Percentiles rank a stretch among this genome's conserved stretches.
phyloP scores from a whole-genome alignment of 1,140 invertebrate genomes.

The Cryptotermes secundus region DNA sequence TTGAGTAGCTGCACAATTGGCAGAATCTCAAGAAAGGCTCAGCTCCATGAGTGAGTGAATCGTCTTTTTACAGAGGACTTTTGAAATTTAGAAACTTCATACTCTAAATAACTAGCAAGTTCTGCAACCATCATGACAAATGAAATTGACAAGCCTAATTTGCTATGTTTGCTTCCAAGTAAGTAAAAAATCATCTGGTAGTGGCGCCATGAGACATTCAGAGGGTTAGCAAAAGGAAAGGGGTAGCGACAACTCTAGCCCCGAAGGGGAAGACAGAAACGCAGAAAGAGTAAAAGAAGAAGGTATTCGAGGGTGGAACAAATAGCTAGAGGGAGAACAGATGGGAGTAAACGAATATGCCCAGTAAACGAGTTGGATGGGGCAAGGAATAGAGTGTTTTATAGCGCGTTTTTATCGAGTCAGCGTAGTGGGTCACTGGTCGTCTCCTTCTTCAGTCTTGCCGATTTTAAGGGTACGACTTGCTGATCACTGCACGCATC shows the following conservation, averaged over 20 bases:
- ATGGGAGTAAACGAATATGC: constrained; percentile 12
- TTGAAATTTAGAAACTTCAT: too few relatives aligned
- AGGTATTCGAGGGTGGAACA: background rate
- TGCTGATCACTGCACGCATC: background rate
- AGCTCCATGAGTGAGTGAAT: too few relatives aligned
- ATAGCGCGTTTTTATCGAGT: background rate
- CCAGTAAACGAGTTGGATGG: background rate
- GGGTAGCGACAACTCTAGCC: background rate
- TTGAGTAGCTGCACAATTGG: too few relatives aligned
- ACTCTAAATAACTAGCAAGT: too few relatives aligned
- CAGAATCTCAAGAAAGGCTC: too few relatives aligned
- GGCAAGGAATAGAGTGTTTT: background rate
- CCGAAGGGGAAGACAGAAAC: background rate
- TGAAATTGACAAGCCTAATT: background rate
- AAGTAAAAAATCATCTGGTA: constrained; percentile 10
- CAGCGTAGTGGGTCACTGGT: background rate
- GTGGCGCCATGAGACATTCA: background rate
- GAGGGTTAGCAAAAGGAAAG: background rate
- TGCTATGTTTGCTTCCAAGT: background rate
- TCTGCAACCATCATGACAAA: too few relatives aligned
- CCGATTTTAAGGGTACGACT: background rate
- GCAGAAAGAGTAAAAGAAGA: background rate
- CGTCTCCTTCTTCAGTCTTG: background rate
- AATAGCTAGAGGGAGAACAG: background rate
- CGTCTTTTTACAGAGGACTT: too few relatives aligned